Conservation (phyloP, 2,888 invertebrate genomes). For the Machimus rusticus region DNA sequence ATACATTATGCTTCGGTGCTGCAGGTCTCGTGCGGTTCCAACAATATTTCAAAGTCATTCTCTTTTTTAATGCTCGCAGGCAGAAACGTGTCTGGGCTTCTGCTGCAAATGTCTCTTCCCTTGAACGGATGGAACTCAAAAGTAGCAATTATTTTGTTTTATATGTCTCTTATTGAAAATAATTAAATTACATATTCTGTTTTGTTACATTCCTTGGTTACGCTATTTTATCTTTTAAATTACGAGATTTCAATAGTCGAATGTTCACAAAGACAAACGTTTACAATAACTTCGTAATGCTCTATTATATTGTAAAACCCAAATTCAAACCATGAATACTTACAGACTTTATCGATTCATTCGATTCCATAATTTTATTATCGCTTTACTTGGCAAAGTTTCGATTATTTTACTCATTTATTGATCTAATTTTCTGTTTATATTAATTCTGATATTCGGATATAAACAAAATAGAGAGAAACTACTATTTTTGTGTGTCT, state of each 20-base stretch:
- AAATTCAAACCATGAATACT: too few species aligned
- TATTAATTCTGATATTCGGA: too few species aligned
- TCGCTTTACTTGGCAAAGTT: too few species aligned
- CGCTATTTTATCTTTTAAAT: neutral
- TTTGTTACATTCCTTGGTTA: neutral
- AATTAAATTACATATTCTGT: neutral
- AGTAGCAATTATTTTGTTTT: neutral
- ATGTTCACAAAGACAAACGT: too few species aligned
- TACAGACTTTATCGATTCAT: too few species aligned
- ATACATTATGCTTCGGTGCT: neutral
- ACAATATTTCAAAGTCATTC: neutral
- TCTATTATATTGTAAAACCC: too few species aligned
- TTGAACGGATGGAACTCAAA: neutral
- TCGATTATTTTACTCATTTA: too few species aligned
- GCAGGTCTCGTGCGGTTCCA: neutral
- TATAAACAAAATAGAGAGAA: too few species aligned
- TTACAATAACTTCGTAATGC: too few species aligned
- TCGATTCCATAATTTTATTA: too few species aligned
- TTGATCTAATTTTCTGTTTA: too few species aligned
- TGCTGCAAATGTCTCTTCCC: neutral
- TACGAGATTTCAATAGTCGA: too few species aligned
- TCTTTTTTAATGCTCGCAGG: neutral
- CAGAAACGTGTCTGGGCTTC: neutral
- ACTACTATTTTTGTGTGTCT: neutral
- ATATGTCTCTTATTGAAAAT: neutral